Evolutionary conservation across 2,888 invertebrate genomes (phyloP).

Genomic region (Drosophila imparisetae): DNA sequence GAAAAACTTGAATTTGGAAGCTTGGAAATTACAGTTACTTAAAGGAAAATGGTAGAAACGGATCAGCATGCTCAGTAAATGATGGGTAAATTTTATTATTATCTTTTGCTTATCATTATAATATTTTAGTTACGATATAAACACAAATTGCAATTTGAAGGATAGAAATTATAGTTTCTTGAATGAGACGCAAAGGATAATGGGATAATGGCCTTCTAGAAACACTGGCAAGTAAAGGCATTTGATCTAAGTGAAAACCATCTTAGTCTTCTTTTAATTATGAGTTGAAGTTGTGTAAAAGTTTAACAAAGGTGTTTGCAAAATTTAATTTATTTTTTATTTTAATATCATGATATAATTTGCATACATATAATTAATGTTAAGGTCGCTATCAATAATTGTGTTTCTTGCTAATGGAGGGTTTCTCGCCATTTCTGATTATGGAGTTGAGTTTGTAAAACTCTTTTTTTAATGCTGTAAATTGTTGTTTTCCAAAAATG

Average conservation of each 20-base stretch:
- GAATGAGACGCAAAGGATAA: not conserved
- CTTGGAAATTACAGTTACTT: not conserved
- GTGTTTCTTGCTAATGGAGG: not conserved
- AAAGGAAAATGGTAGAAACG: not conserved
- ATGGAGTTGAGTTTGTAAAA: not conserved
- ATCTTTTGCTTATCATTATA: not conserved
- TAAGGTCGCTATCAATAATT: not conserved
- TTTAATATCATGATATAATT: not conserved
- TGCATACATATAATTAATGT: not conserved
- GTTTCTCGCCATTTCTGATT: not conserved
- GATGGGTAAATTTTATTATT: not conserved
- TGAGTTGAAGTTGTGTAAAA: not conserved
- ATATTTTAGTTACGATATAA: not conserved
- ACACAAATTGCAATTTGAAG: not conserved
- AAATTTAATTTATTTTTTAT: not conserved
- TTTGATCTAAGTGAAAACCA: not conserved
- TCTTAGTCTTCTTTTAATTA: not conserved
- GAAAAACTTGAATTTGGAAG: not conserved
- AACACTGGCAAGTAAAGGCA: not conserved
- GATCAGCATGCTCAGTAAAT: not conserved
- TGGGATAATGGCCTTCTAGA: not conserved
- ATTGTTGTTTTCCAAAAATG: not conserved
- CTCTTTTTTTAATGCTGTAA: not conserved
- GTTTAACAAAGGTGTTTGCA: not conserved
- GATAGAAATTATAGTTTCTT: rapidly evolving